Conservation (phyloP, 2,888 invertebrate genomes). For the Cyaniris semiargus region DNA sequence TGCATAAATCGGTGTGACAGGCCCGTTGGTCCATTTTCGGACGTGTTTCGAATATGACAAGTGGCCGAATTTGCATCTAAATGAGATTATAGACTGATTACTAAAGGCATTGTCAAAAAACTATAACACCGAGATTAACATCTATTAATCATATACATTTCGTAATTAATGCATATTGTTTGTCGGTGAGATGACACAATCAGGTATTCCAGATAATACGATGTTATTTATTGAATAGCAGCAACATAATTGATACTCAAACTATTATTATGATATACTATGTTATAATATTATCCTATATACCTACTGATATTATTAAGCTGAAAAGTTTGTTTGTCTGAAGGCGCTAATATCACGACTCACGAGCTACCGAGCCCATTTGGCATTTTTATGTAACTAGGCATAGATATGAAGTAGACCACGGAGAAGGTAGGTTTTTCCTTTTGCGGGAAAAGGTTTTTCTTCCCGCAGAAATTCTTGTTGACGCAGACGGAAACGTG, state of each 20-base stretch:
- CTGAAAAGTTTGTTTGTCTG: not conserved
- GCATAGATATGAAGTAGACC: no score
- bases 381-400: no score
- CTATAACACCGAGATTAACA: constrained; percentile 5
- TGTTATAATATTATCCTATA: not conserved
- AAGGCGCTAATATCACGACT: no score
- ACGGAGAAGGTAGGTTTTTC: no score
- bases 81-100: constrained; percentile 6
- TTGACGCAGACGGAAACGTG: no score
- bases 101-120: constrained; percentile 16
- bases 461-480: no score
- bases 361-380: no score
- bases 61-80: constrained; percentile 31
- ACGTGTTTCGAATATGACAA: constrained; percentile 44
- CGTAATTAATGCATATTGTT: not conserved
- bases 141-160: constrained; percentile 18
- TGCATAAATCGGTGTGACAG: constrained; percentile 13
- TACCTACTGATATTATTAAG: not conserved
- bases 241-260: not conserved
- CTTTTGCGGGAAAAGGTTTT: no score
- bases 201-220: not conserved
- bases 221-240: not conserved
- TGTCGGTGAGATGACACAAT: not conserved
- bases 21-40: constrained; percentile 34
- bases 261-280: not conserved